Evolutionary conservation across 2,113 vertebrate species (phyloP).

Genomic region (Hyla sarda): DNA sequence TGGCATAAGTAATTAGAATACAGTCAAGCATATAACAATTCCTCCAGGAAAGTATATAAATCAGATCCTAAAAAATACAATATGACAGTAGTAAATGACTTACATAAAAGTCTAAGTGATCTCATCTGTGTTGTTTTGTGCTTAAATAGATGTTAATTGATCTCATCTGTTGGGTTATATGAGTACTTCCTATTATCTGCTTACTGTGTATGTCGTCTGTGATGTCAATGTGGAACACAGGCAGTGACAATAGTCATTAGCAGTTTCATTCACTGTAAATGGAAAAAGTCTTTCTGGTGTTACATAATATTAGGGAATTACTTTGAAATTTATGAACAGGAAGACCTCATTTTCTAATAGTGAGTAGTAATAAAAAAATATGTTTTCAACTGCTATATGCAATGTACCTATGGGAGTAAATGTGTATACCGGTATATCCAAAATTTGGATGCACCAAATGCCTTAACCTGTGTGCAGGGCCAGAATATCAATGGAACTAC

Average conservation of each 20-base stretch:
- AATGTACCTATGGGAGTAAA: no score
- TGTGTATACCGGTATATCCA: no score
- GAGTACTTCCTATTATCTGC: not conserved
- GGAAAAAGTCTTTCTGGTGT: not conserved
- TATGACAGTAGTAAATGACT: not conserved
- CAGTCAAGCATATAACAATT: not conserved
- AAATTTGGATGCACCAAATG: no score
- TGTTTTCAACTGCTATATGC: no score
- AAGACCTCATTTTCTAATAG: not conserved
- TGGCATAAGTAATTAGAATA: not conserved
- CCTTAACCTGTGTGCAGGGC: no score
- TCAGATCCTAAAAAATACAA: slow-evolving; percentile 1
- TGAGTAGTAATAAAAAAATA: no score
- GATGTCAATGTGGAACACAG: not conserved
- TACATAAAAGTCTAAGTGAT: slow-evolving; percentile 18
- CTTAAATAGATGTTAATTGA: slow-evolving; percentile 14
- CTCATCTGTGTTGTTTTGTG: slow-evolving; percentile 27
- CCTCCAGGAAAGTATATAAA: slow-evolving; percentile 6
- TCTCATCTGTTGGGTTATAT: slow-evolving; percentile 18
- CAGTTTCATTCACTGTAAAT: not conserved
- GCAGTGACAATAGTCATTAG: not conserved
- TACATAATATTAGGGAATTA: not conserved
- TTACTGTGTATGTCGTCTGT: not conserved
- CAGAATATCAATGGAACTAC: no score
- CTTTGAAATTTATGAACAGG: not conserved